These are phyloP conservation scores for Batillaria attramentaria DNA, from an alignment of 1,140 invertebrate species.

Conservation along the genomic window DNA sequence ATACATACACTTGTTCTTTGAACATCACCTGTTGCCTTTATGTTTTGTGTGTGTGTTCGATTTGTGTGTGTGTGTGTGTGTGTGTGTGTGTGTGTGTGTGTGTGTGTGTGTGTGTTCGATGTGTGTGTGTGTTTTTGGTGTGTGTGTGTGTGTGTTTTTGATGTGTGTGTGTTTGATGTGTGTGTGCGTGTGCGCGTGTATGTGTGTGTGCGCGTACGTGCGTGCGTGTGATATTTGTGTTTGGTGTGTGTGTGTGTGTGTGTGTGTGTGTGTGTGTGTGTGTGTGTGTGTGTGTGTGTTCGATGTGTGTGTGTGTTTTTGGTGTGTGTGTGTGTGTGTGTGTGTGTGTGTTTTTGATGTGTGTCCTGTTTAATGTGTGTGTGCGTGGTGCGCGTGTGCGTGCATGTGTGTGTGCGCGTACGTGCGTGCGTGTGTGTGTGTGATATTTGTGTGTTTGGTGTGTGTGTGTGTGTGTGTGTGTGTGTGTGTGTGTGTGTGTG, in stretches of 20 bases:
- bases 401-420: neutral
- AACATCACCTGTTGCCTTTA: neutral
- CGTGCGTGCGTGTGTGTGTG: neutral
- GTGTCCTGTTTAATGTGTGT: no score
- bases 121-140: neutral
- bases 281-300: neutral
- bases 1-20: neutral
- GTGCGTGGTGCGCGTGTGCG: no score
- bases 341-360: neutral
- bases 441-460: neutral
- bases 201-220: neutral
- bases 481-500: neutral
- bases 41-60: neutral
- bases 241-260: neutral
- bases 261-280: neutral
- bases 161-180: no score
- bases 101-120: neutral
- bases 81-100: neutral
- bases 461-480: neutral
- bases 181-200: neutral
- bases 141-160: neutral
- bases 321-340: neutral
- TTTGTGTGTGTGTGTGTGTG: neutral
- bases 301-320: no score
- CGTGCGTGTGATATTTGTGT: neutral